phyloP scores from a whole-genome alignment of 2,113 vertebrate species.

The Ammodytes marinus region DNA sequence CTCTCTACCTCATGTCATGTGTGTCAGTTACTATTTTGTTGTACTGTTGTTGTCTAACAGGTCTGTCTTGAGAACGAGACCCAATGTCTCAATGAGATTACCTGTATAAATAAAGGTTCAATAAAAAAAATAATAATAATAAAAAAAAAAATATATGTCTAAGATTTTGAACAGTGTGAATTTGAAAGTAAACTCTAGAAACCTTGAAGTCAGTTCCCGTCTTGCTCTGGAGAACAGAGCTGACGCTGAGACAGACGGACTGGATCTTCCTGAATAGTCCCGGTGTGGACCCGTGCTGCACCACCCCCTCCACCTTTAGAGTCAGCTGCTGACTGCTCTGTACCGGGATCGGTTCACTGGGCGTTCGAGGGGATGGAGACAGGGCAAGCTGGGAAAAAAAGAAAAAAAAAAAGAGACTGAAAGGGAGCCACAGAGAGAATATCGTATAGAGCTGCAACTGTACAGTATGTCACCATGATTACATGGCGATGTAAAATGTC shows the following conservation, averaged over 20 bases:
- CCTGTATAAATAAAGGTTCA: no score
- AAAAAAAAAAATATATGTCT: no score
- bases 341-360: conserved; percentile 94
- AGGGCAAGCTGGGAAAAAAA: conserved; percentile 89
- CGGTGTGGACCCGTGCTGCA: conserved; percentile 95
- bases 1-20: no score
- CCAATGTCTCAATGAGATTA: no score
- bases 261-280: conserved; percentile 98
- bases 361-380: conserved; percentile 94
- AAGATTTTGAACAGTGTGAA: no score
- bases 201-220: conserved; percentile 92
- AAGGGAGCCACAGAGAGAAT: background rate
- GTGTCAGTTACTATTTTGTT: no score
- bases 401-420: background rate
- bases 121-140: no score
- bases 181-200: background rate
- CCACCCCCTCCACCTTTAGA: conserved; percentile 96
- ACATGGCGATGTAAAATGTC: background rate
- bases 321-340: conserved; percentile 96
- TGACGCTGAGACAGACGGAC: conserved; percentile 94
- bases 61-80: no score
- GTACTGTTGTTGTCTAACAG: no score
- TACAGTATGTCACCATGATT: background rate
- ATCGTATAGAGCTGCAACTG: background rate
- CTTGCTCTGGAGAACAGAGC: conserved; percentile 94